These are phyloP conservation scores for Labroides dimidiatus DNA, from an alignment of 2,797 vertebrate genomes.

Conservation along the genomic window DNA sequence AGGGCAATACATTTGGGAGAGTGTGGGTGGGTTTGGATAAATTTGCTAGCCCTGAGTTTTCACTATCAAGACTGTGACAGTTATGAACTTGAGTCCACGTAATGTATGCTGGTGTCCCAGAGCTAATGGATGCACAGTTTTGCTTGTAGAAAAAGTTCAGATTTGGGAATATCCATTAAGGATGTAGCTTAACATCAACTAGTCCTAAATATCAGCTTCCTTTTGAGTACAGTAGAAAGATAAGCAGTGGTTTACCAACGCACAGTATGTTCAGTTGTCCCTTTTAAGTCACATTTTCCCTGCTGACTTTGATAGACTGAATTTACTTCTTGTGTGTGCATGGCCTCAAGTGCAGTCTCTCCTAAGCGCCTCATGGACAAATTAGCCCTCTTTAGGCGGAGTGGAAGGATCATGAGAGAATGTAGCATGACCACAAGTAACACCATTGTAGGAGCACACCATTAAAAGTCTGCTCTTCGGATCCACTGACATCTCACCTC, in stretches of 20 bases:
- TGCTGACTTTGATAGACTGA: slow-evolving; percentile 63
- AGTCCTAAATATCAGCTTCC: slow-evolving; percentile 65
- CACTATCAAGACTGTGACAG: slow-evolving; percentile 53
- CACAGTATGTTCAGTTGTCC: slow-evolving; percentile 54
- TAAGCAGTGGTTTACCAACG: slow-evolving; percentile 58
- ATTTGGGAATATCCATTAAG: slow-evolving; percentile 51
- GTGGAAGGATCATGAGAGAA: slow-evolving; percentile 65
- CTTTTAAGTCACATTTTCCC: slow-evolving; percentile 54
- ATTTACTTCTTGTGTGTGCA: slow-evolving; percentile 64
- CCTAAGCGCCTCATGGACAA: slow-evolving; percentile 65
- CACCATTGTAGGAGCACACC: slow-evolving; percentile 62
- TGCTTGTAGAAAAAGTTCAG: slow-evolving; percentile 58
- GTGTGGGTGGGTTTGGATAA: slow-evolving; percentile 42
- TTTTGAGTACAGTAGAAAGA: slow-evolving; percentile 62
- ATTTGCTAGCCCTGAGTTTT: slow-evolving; percentile 48
- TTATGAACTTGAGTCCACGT: slow-evolving; percentile 52
- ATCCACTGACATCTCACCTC: slow-evolving; percentile 63
- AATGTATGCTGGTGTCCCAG: slow-evolving; percentile 53
- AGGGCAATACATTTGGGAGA: slow-evolving; percentile 41
- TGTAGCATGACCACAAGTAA: slow-evolving; percentile 78
- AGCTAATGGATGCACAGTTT: slow-evolving; percentile 55
- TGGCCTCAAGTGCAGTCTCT: slow-evolving; percentile 64
- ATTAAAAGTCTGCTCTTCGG: slow-evolving; percentile 58
- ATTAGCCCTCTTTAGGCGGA: slow-evolving; percentile 51
- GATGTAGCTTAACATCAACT: slow-evolving; percentile 64